Evolutionary conservation across 2,888 invertebrate genomes (phyloP), one percentile per base, ranked within the genome.

Genomic region (Melinaea marsaeus): DNA sequence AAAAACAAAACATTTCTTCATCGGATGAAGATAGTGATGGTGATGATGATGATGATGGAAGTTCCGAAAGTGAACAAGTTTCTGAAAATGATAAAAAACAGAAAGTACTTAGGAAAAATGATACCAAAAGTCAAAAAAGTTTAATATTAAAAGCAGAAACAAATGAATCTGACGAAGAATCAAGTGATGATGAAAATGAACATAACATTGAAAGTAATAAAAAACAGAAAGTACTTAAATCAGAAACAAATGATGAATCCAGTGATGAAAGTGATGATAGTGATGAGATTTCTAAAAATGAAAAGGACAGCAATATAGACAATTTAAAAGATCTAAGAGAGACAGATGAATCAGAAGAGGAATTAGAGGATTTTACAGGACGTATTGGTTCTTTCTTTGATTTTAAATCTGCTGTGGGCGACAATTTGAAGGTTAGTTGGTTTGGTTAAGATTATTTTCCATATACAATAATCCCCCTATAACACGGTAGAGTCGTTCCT

Each of bases 301-400:
- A 62, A 45, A 35, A n/a, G 9, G 37, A 65, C 3, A 55, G 46
- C 3, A 34, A 56, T 55, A 11, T 45, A 35, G 77, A 81, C 66
- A 75, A 85, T 77, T 79, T 91, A 11, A 85, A 89, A 13, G 92
- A 92, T 77, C 78, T 92, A n/a, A 91, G 85, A 69, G 88, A 86
- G 42, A 88, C 91, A 37, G 91, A 90, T 65, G 79, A 88, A 60
- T 78, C 79, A 65, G 75, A 78, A 65, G 79, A 78, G 55, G 68
- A 73, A 11, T 72, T 69, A 22, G 79, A 75, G 60, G 79, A 71
- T 56, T 75, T 77, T 64, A 72, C 68, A 11, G 75, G 77, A 22
- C 80, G 77, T 63, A 82, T 88, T 48, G 75, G 71, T 22, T 78
- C 84, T 0, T 83, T 88, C 68, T 88, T 90, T 60, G 79, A 87